Conservation (phyloP, 2,888 invertebrate species). For the Xanthorhoe spadicearia region DNA sequence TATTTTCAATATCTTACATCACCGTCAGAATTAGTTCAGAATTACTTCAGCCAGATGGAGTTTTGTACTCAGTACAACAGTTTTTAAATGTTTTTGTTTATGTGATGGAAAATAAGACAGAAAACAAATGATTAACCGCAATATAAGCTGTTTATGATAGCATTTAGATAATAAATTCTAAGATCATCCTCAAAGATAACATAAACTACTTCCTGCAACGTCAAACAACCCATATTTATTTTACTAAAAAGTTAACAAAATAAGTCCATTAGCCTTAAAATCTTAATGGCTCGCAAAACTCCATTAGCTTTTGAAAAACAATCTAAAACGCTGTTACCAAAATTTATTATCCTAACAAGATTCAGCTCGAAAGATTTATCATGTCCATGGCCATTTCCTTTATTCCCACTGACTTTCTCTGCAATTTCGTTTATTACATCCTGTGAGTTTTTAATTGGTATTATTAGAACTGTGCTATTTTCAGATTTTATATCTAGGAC, state of each 20-base stretch:
- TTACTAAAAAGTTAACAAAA: not conserved
- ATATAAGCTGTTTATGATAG: not conserved
- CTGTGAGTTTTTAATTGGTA: slow-evolving; percentile 38
- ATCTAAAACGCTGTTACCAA: slow-evolving; percentile 13
- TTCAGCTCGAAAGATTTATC: slow-evolving; percentile 23
- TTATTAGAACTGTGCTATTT: slow-evolving; percentile 29
- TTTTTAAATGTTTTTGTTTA: not conserved
- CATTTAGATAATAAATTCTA: not conserved
- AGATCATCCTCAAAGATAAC: not conserved
- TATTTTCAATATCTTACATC: too few relatives aligned
- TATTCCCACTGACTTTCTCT: slow-evolving; percentile 36
- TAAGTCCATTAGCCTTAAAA: not conserved
- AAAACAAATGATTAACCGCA: not conserved
- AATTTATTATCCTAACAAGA: slow-evolving; percentile 25
- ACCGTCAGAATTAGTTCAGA: too few relatives aligned
- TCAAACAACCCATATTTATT: not conserved
- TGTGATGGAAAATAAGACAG: not conserved
- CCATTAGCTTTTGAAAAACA: slow-evolving; percentile 19
- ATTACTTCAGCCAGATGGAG: too few relatives aligned
- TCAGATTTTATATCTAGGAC: slow-evolving; percentile 21
- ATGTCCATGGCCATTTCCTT: slow-evolving; percentile 26
- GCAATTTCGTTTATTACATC: slow-evolving; percentile 43
- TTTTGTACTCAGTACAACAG: too few relatives aligned
- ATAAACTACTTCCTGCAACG: not conserved
- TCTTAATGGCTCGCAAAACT: not conserved